These are phyloP conservation scores for Pygoscelis adeliae DNA, from an alignment of 2,113 vertebrate species.

Conservation along the genomic window DNA sequence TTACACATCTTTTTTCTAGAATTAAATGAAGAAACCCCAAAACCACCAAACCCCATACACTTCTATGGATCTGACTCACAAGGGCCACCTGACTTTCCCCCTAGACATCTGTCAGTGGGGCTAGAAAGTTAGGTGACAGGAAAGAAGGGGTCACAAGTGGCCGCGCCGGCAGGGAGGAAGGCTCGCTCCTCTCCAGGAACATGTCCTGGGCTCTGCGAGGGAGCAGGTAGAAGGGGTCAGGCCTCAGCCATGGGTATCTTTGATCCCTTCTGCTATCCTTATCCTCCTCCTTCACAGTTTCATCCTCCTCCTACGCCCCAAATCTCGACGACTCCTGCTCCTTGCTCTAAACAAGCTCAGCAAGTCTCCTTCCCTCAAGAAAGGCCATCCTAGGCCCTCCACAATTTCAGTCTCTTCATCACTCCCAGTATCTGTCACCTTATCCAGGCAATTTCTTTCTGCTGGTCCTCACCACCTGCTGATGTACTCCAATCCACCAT, in stretches of 20 bases:
- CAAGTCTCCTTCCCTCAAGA: background rate
- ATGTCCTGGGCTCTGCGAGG: accelerated
- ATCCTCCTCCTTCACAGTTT: background rate
- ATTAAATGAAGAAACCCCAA: background rate
- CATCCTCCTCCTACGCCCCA: background rate
- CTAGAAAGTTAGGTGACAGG: background rate
- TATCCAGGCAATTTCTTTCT: background rate
- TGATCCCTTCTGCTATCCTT: background rate
- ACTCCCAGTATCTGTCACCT: background rate
- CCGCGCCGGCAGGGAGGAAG: accelerated
- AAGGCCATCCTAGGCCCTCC: background rate
- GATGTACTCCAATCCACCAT: background rate
- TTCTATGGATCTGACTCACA: background rate
- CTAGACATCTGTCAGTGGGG: background rate
- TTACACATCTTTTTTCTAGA: background rate
- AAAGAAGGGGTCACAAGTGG: background rate
- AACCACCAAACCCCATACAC: background rate
- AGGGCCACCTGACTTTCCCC: background rate
- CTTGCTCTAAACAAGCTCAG: background rate
- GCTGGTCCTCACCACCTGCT: background rate
- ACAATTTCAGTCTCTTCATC: background rate
- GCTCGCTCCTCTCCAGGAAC: background rate
- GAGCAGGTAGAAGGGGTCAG: background rate
- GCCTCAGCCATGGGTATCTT: background rate
- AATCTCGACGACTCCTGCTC: background rate